Percentiles rank a stretch among this genome's conserved stretches.
These are phyloP conservation scores for Chloroclystis v-ata DNA, from an alignment of 2,888 invertebrate genomes.

Conservation along the genomic window DNA sequence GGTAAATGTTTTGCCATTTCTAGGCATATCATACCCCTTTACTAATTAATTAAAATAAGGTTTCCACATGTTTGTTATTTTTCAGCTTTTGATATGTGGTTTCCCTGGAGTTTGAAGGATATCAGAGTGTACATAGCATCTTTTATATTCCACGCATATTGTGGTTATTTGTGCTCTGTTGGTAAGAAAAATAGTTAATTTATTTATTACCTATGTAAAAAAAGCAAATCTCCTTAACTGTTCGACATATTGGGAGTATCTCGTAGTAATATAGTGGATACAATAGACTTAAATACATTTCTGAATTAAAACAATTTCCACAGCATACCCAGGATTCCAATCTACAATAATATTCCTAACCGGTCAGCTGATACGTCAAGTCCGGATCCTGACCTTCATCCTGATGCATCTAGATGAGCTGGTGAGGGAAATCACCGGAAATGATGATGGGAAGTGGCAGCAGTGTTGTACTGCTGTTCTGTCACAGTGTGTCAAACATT, in stretches of 20 bases:
- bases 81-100: slow-evolving; percentile 70
- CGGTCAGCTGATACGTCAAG: slow-evolving; percentile 61
- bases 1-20: slow-evolving; percentile 41
- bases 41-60: too few species aligned
- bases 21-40: too few species aligned
- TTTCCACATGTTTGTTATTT: slow-evolving; percentile 16
- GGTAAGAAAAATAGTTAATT: slow-evolving; percentile 44
- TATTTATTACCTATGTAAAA: too few species aligned
- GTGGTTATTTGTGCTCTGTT: slow-evolving; percentile 57
- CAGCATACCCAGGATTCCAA: slow-evolving; percentile 64
- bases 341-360: slow-evolving; percentile 56
- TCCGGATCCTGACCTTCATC: slow-evolving; percentile 53
- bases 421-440: slow-evolving; percentile 40
- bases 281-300: too few species aligned
- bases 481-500: slow-evolving; percentile 57
- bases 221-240: too few species aligned
- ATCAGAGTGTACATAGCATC: slow-evolving; percentile 50
- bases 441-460: slow-evolving; percentile 44
- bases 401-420: slow-evolving; percentile 51
- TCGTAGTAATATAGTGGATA: too few species aligned
- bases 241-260: too few species aligned
- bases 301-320: too few species aligned
- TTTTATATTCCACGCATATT: slow-evolving; percentile 58
- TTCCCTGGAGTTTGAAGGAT: slow-evolving; percentile 63
- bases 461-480: slow-evolving; percentile 41